phyloP scores from a whole-genome alignment of 2,888 invertebrate species.

The Charanyca ferruginea region DNA sequence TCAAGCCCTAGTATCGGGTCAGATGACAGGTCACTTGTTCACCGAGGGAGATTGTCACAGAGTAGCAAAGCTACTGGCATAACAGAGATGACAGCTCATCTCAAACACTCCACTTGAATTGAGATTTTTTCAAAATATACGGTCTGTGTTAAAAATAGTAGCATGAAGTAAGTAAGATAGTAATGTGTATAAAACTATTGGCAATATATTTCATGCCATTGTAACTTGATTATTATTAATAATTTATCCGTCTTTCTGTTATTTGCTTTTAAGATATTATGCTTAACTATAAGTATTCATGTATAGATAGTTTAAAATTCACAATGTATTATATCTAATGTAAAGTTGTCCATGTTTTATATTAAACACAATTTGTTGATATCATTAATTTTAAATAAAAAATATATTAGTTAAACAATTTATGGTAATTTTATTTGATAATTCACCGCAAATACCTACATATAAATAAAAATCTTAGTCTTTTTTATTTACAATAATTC shows the following conservation, averaged over 20 bases:
- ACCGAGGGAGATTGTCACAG: too few relatives aligned
- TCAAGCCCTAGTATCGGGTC: too few relatives aligned
- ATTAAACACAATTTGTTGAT: slow-evolving; percentile 56
- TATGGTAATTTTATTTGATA: slow-evolving; percentile 40
- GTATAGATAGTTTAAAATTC: slow-evolving; percentile 51
- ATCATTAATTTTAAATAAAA: slow-evolving; percentile 50
- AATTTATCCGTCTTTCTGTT: slow-evolving; percentile 41
- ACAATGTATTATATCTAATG: slow-evolving; percentile 48
- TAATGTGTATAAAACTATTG: slow-evolving; percentile 9
- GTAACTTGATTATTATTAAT: slow-evolving; percentile 18
- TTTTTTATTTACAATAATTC: too few relatives aligned
- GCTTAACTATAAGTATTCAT: slow-evolving; percentile 50
- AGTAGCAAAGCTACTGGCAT: too few relatives aligned
- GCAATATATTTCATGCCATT: slow-evolving; percentile 31
- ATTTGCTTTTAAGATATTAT: slow-evolving; percentile 40
- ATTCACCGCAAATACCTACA: too few relatives aligned
- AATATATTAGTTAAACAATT: slow-evolving; percentile 51
- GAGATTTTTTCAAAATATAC: too few relatives aligned
- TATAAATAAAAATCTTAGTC: too few relatives aligned
- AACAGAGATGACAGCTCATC: too few relatives aligned
- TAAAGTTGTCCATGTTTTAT: slow-evolving; percentile 57
- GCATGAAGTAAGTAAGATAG: too few relatives aligned
- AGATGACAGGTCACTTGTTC: too few relatives aligned
- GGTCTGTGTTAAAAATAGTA: background rate
- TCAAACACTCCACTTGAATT: too few relatives aligned